Conservation (phyloP, 2,888 invertebrate species). For the Eupithecia insigniata region DNA sequence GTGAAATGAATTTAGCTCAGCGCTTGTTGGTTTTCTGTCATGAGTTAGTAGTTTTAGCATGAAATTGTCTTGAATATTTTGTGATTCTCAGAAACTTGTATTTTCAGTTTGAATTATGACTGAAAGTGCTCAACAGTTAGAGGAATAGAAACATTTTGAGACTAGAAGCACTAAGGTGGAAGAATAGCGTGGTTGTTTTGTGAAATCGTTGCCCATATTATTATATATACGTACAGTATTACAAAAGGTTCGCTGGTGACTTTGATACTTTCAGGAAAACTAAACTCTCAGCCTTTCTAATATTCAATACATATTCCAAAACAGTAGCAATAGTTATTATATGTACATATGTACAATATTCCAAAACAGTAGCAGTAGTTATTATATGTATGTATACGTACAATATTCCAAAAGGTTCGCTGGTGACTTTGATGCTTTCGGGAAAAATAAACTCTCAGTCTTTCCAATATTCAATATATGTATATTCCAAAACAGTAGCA, state of each 20-base stretch:
- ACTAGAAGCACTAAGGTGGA: too few species aligned
- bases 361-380: too few species aligned
- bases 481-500: not conserved
- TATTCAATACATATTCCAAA: too few species aligned
- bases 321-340: not conserved
- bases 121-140: not conserved
- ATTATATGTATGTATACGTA: too few species aligned
- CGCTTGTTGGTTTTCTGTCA: slow-evolving; percentile 1
- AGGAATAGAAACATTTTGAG: not conserved
- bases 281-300: too few species aligned
- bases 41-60: not conserved
- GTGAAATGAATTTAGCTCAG: slow-evolving; percentile 4
- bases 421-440: too few species aligned
- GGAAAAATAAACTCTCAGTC: too few species aligned
- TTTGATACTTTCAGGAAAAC: too few species aligned
- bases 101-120: not conserved
- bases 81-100: not conserved
- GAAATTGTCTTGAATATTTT: not conserved
- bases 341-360: too few species aligned
- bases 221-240: too few species aligned
- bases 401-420: too few species aligned
- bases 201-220: not conserved
- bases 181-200: not conserved
- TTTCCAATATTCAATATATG: not conserved
- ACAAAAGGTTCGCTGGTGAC: too few species aligned